These are phyloP conservation scores for Notothenia rossii DNA, from an alignment of 2,113 vertebrate genomes.

Conservation along the genomic window DNA sequence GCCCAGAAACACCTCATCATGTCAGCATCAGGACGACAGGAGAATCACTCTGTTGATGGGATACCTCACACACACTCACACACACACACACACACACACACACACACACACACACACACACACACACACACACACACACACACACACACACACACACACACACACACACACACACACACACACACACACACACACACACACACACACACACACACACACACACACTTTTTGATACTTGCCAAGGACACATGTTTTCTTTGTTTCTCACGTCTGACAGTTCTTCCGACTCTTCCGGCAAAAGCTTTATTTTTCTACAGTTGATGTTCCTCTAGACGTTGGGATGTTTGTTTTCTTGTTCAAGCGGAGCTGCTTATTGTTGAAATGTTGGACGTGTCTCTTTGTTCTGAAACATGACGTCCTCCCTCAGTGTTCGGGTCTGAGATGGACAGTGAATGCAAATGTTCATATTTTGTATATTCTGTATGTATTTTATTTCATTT, in stretches of 20 bases:
- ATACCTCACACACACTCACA: no score
- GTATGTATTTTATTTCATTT: constrained; percentile 77
- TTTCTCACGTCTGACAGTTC: neutral
- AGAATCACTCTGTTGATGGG: no score
- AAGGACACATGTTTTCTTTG: neutral
- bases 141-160: no score
- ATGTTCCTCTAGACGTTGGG: neutral
- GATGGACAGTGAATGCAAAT: constrained; percentile 98
- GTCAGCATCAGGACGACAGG: no score
- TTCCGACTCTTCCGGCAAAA: neutral
- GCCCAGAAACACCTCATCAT: no score
- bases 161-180: no score
- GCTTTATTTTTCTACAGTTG: neutral
- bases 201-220: no score
- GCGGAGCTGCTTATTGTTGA: neutral
- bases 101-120: neutral
- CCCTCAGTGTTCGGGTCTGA: constrained; percentile 86
- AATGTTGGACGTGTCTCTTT: constrained; percentile 13
- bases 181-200: neutral
- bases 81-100: no score
- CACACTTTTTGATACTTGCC: neutral
- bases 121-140: neutral
- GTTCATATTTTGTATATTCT: constrained; percentile 90
- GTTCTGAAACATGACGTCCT: constrained; percentile 86
- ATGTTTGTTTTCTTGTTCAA: neutral